These are phyloP conservation scores for Clepsis dumicolana DNA, from an alignment of 2,888 invertebrate species.

Conservation along the genomic window DNA sequence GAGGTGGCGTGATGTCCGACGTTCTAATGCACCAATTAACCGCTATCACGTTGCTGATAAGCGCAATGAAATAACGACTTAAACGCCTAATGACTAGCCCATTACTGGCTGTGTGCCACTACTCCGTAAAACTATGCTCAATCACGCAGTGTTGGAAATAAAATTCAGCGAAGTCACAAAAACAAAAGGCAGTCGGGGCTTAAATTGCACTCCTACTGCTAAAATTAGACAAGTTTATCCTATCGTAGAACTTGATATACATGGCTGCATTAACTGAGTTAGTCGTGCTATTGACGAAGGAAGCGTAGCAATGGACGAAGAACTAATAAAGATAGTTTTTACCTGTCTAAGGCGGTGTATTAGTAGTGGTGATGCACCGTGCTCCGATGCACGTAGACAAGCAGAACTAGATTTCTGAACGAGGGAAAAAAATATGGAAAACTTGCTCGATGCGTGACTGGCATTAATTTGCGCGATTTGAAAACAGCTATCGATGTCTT, in stretches of 20 bases:
- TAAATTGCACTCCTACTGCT: slow-evolving; percentile 8
- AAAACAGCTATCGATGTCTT: slow-evolving; percentile 30
- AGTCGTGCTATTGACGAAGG: neutral
- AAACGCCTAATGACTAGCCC: slow-evolving; percentile 1
- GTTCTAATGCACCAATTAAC: slow-evolving; percentile 52
- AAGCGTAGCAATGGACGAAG: slow-evolving; percentile 29
- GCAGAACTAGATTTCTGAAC: slow-evolving; percentile 62
- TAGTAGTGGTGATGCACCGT: slow-evolving; percentile 51
- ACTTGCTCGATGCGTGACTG: slow-evolving; percentile 59
- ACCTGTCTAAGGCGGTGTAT: slow-evolving; percentile 1
- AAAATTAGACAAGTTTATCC: neutral
- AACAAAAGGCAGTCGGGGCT: neutral
- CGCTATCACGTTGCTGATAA: slow-evolving; percentile 36
- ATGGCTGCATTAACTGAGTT: slow-evolving; percentile 3
- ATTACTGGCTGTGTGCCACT: slow-evolving; percentile 7
- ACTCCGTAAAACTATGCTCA: neutral
- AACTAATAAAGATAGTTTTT: slow-evolving; percentile 15
- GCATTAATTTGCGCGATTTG: slow-evolving; percentile 49
- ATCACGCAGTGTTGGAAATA: neutral
- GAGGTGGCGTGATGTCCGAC: slow-evolving; percentile 61
- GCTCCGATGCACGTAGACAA: slow-evolving; percentile 66
- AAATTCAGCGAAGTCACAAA: neutral
- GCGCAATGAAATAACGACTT: slow-evolving; percentile 13
- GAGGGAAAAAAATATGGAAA: slow-evolving; percentile 62
- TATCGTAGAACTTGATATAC: slow-evolving; percentile 1